Evolutionary conservation across 2,113 vertebrate species (phyloP), one percentile per base, ranked within the genome.

Genomic region (Pelecanus crispus): DNA sequence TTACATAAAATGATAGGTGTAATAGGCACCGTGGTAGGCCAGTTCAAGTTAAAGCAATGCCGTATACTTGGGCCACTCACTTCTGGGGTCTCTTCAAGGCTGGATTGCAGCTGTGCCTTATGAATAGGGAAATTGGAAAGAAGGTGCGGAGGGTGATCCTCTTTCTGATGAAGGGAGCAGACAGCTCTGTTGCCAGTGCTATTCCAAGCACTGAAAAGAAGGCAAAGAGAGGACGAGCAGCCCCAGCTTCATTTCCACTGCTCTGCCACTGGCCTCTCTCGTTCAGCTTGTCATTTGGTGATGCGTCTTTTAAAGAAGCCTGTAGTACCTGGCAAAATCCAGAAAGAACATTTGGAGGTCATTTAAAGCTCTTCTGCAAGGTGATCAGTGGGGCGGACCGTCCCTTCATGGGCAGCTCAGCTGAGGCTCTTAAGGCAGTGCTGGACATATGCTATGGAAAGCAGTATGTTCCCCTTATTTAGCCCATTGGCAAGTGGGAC

Each of bases 51-150:
- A 79, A 85, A 71, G 34, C 71, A 74, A 40, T 0, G 2, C 25
- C 0, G 0, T 66, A 11, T 8, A 3, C 18, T 26, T 28, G 59
- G 56, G 45, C 38, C 13, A 3, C 52, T 81, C 10, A 13, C 50
- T 40, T 70, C 36, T 55, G 74, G 84, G 28, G 17, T 77, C 5
- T 79, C 59, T 61, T 7, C 40, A 34, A 9, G 47, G 44, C 34
- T 67, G 47, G 28, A 28, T n/a, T 68, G 58, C 2, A 7, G 9
- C 63, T 92, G 21, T 88, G 26, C n/a, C 55, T 32, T 20, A 1
- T 55, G 29, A 81, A 42, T 8, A 81, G 36, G 19, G 38, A 71
- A 58, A 25, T 7, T 34, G 40, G 67, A 68, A 82, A 86, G 25
- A 38, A 38, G n/a, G 22, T n/a, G 26, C 7, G 11, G 40, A 74